Percentiles rank a stretch among this genome's conserved stretches.
These are phyloP conservation scores for Tiliqua scincoides DNA, from an alignment of 2,113 vertebrate species.

Conservation along the genomic window DNA sequence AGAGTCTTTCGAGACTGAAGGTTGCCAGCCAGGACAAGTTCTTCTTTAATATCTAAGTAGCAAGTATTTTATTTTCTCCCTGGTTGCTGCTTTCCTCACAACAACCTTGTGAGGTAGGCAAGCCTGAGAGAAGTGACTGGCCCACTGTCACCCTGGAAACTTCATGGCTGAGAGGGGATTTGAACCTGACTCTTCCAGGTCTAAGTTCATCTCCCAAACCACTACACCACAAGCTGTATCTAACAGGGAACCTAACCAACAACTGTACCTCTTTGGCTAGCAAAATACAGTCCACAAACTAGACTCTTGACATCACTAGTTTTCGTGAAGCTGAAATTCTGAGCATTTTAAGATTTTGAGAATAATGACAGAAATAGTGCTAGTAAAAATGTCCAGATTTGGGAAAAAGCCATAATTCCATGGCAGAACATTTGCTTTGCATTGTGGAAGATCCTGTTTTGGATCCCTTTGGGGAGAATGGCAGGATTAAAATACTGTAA, in stretches of 20 bases:
- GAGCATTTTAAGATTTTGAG: not conserved
- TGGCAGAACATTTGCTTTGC: not conserved
- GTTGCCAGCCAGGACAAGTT: too few relatives aligned
- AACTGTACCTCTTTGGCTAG: not conserved
- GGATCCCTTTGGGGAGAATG: too few relatives aligned
- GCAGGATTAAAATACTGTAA: too few relatives aligned
- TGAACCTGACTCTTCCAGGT: too few relatives aligned
- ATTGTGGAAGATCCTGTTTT: not conserved
- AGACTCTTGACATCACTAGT: not conserved
- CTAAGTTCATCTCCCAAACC: too few relatives aligned
- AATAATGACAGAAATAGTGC: not conserved
- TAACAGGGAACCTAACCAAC: not conserved
- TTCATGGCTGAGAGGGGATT: too few relatives aligned
- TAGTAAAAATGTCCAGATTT: not conserved
- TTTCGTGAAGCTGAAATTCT: not conserved
- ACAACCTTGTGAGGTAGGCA: too few relatives aligned
- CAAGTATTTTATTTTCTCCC: not conserved
- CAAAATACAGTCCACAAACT: not conserved
- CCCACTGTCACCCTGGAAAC: too few relatives aligned
- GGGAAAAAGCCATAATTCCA: not conserved
- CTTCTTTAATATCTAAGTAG: not conserved
- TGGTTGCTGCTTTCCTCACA: not conserved
- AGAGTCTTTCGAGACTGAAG: too few relatives aligned
- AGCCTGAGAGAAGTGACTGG: too few relatives aligned
- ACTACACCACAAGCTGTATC: too few relatives aligned